Evolutionary conservation across 2,797 vertebrate species (phyloP).

Genomic region (Mergus octosetaceus): DNA sequence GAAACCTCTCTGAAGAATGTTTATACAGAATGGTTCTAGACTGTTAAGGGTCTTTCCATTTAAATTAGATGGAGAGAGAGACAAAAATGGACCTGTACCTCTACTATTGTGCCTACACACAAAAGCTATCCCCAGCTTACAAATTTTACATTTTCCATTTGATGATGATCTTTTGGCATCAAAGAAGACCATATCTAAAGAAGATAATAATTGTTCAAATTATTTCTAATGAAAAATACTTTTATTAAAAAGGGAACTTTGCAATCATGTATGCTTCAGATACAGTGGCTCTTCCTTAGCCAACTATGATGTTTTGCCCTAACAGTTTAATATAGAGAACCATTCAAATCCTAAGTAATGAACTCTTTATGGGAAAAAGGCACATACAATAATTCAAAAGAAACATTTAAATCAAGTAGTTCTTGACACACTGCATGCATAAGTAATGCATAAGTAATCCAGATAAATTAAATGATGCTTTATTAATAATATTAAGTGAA

Average conservation of each 20-base stretch:
- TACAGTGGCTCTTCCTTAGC: background rate
- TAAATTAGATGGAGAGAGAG: background rate
- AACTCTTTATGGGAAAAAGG: background rate
- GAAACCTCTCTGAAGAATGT: background rate
- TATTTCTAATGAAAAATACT: background rate
- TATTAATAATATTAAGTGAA: background rate
- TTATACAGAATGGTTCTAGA: background rate
- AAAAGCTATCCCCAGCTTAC: background rate
- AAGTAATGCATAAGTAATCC: background rate
- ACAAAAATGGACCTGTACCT: background rate
- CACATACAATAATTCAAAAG: background rate
- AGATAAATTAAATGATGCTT: background rate
- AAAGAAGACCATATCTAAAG: background rate
- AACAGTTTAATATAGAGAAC: background rate
- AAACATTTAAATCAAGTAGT: background rate
- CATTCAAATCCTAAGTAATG: background rate
- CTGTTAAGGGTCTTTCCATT: background rate
- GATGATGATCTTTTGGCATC: background rate
- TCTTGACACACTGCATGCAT: background rate
- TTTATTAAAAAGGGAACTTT: background rate
- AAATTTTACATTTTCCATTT: background rate
- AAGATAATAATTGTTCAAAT: background rate
- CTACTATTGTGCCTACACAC: background rate
- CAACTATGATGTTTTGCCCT: background rate
- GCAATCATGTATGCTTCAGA: background rate